Conservation (phyloP, 2,888 invertebrate genomes). For the Dexiosoma caninum region DNA sequence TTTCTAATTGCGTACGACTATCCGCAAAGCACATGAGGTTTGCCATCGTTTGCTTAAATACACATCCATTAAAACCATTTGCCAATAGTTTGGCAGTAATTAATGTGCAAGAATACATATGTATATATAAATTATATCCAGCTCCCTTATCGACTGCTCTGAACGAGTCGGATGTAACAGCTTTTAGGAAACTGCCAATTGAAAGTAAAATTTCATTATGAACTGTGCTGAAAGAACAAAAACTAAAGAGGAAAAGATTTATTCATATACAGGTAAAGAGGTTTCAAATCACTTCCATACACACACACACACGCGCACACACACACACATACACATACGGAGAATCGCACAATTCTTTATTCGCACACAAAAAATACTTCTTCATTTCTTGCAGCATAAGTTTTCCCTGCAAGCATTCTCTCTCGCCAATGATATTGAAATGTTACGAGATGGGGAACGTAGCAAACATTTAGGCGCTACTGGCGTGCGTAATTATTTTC, state of each 20-base stretch:
- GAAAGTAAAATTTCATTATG: neutral
- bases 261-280: neutral
- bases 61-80: neutral
- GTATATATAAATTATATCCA: constrained; percentile 28
- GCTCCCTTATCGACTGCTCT: neutral
- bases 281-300: neutral
- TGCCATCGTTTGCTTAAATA: neutral
- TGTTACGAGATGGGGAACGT: too few relatives aligned
- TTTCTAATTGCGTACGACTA: too few relatives aligned
- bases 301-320: neutral
- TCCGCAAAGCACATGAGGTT: neutral
- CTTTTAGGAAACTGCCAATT: constrained; percentile 6
- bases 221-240: neutral
- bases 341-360: too few relatives aligned
- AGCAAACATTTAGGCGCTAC: too few relatives aligned
- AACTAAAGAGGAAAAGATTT: neutral
- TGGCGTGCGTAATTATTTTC: too few relatives aligned
- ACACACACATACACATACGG: neutral
- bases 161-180: constrained; percentile 8
- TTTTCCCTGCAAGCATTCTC: too few relatives aligned
- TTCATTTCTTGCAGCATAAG: too few relatives aligned
- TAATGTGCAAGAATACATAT: neutral
- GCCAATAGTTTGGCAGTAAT: neutral
- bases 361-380: too few relatives aligned
- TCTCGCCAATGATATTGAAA: too few relatives aligned